phyloP scores from a whole-genome alignment of 2,888 invertebrate species.

The Lottia gigantea region DNA sequence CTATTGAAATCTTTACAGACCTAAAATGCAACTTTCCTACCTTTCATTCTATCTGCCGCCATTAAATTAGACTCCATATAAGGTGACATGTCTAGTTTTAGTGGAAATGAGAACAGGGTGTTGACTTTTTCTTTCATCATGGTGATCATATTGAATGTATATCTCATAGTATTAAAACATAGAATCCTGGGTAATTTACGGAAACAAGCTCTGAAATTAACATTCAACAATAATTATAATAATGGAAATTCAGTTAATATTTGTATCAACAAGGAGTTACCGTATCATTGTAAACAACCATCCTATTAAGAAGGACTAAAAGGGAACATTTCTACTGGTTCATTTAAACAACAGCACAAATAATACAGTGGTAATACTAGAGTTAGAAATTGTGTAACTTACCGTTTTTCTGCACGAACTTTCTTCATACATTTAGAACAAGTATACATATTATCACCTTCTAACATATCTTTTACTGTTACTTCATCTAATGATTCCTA shows the following conservation, averaged over 20 bases:
- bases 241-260: background rate
- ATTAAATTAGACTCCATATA: slow-evolving; percentile 90
- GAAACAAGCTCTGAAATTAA: slow-evolving; percentile 82
- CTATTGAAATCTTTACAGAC: too few species aligned
- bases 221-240: background rate
- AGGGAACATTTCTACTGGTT: background rate
- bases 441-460: slow-evolving; percentile 98
- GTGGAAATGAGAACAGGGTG: slow-evolving; percentile 95
- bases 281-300: too few species aligned
- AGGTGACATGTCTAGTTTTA: slow-evolving; percentile 91
- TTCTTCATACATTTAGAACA: slow-evolving; percentile 95
- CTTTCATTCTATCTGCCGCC: slow-evolving; percentile 58
- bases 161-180: slow-evolving; percentile 97
- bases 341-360: too few species aligned
- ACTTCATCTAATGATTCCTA: slow-evolving; percentile 92
- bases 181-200: slow-evolving; percentile 92
- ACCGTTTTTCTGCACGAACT: slow-evolving; percentile 93
- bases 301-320: too few species aligned
- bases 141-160: slow-evolving; percentile 96
- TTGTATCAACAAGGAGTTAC: too few species aligned
- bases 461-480: slow-evolving; percentile 95
- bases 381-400: slow-evolving; percentile 8
- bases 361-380: background rate
- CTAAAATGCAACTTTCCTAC: slow-evolving; percentile 22
- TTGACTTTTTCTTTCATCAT: slow-evolving; percentile 98